Evolutionary conservation across 2,888 invertebrate species (phyloP).

Genomic region (Athalia rosae): DNA sequence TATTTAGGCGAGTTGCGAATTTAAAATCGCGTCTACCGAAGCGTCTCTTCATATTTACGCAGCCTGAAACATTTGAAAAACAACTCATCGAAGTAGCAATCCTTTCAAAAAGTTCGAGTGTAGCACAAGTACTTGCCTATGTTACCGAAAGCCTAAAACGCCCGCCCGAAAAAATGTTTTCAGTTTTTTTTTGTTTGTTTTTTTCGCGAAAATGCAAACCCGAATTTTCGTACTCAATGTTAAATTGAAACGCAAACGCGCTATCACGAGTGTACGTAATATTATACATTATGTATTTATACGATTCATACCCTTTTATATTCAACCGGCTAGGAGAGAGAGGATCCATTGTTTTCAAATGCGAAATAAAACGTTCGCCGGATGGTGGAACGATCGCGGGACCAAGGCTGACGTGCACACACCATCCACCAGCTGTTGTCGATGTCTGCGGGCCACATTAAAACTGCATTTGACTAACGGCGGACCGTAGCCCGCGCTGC

Average conservation of each 20-base stretch:
- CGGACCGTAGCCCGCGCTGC: conserved; percentile 20
- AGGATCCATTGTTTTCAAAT: conserved; percentile 32
- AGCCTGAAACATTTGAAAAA: no score
- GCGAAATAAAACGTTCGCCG: conserved; percentile 23
- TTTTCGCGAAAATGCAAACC: not conserved
- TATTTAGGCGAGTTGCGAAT: no score
- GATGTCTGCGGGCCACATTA: conserved; percentile 29
- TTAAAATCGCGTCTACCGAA: no score
- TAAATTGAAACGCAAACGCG: not conserved
- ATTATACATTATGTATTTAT: not conserved
- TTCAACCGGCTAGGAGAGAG: conserved; percentile 23
- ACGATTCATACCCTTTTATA: not conserved
- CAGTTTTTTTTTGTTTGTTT: no score
- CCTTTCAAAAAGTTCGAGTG: no score
- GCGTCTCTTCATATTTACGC: no score
- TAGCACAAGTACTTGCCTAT: no score
- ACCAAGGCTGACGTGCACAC: not conserved
- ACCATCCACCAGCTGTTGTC: conserved; percentile 26
- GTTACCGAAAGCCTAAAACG: no score
- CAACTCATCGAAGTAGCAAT: no score
- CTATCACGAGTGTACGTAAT: not conserved
- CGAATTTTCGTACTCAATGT: not conserved
- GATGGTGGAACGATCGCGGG: conserved; percentile 20
- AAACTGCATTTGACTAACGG: conserved; percentile 40
- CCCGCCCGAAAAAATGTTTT: no score